Evolutionary conservation across 2,113 vertebrate species (phyloP).

Genomic region (Triplophysa rosa): DNA sequence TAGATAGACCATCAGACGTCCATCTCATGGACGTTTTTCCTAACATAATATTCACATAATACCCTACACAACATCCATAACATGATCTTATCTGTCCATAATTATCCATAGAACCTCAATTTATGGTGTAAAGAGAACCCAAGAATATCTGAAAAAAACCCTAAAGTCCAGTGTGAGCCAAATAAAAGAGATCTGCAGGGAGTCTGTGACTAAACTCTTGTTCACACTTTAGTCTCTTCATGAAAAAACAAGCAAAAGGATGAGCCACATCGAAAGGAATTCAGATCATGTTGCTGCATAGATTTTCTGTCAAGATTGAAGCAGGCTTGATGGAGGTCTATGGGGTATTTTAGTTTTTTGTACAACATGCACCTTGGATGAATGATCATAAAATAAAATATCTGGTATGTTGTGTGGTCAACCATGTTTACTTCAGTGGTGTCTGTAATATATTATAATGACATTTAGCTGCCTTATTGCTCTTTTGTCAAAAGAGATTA

Average conservation of each 20-base stretch:
- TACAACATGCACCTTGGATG: too few relatives aligned
- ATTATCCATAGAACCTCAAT: neutral
- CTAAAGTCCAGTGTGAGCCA: neutral
- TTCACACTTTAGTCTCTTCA: conserved; percentile 32
- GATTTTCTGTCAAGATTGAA: neutral
- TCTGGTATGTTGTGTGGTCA: neutral
- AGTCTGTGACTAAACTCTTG: conserved; percentile 32
- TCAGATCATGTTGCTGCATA: conserved; percentile 33
- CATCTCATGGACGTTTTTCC: neutral
- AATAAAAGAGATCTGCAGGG: conserved; percentile 2
- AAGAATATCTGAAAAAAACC: neutral
- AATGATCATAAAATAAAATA: too few relatives aligned
- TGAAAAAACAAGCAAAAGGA: conserved; percentile 35
- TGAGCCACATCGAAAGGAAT: conserved; percentile 38
- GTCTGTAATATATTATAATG: too few relatives aligned
- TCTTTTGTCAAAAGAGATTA: too few relatives aligned
- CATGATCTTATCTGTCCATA: conserved; percentile 1
- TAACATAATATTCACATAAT: neutral
- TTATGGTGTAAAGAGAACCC: neutral
- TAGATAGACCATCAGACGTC: neutral
- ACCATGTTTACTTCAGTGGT: too few relatives aligned
- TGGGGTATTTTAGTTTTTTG: neutral
- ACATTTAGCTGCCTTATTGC: too few relatives aligned
- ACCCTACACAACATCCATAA: neutral
- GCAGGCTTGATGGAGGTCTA: neutral